Evolutionary conservation across 2,888 invertebrate genomes (phyloP).

Genomic region (Spicauda simplicius): DNA sequence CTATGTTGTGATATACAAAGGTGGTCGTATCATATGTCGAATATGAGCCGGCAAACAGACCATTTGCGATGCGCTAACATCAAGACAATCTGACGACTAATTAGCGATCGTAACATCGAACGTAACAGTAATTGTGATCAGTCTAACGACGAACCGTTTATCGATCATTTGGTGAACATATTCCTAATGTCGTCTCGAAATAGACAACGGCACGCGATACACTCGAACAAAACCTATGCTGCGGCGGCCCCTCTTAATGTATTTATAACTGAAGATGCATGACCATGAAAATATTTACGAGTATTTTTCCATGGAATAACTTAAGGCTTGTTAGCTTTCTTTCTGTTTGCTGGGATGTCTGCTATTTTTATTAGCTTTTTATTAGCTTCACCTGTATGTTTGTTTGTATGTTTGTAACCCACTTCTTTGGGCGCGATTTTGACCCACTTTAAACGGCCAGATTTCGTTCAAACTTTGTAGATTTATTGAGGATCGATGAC

Average conservation of each 20-base stretch:
- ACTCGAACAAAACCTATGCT: not conserved
- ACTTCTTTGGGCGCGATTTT: too few species aligned
- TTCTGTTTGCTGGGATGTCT: not conserved
- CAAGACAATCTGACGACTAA: not conserved
- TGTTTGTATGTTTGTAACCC: too few species aligned
- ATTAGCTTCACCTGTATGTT: too few species aligned
- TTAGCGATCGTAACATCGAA: not conserved
- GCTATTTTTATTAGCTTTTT: too few species aligned
- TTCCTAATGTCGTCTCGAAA: constrained; percentile 16
- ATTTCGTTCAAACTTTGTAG: too few species aligned
- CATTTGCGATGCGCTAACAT: not conserved
- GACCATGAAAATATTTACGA: constrained; percentile 4
- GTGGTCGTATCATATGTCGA: too few species aligned
- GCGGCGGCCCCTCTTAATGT: constrained; percentile 10
- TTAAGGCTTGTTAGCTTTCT: not conserved
- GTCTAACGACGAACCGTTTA: not conserved
- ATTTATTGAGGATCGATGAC: too few species aligned
- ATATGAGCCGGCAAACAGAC: too few species aligned
- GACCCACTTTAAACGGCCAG: too few species aligned
- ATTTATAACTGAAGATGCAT: constrained; percentile 22
- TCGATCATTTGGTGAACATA: not conserved
- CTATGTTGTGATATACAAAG: too few species aligned
- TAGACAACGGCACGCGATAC: constrained; percentile 6
- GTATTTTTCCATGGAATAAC: constrained; percentile 3
- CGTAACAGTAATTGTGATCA: not conserved